Evolutionary conservation across 2,888 invertebrate species (phyloP).

Genomic region (Netelia inedita): DNA sequence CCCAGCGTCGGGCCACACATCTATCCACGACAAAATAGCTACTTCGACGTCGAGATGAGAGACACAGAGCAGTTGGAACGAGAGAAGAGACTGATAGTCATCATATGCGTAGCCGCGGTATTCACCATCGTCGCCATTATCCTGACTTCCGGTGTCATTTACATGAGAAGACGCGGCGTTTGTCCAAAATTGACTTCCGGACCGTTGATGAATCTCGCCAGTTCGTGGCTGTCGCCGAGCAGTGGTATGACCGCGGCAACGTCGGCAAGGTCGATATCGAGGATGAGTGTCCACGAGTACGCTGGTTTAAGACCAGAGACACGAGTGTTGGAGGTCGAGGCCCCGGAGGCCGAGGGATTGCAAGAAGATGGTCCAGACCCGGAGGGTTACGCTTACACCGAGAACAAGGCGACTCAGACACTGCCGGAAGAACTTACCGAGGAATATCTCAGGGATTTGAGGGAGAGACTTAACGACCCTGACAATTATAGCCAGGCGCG

Average conservation of each 20-base stretch:
- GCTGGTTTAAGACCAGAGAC: conserved; percentile 88
- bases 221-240: conserved; percentile 80
- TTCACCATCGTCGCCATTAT: conserved; percentile 80
- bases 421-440: conserved; percentile 91
- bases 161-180: conserved; percentile 82
- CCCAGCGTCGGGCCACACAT: conserved; percentile 83
- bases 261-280: conserved; percentile 88
- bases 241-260: conserved; percentile 85
- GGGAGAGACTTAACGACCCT: conserved; percentile 90
- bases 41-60: conserved; percentile 83
- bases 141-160: conserved; percentile 80
- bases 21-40: conserved; percentile 81
- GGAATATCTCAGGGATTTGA: conserved; percentile 89
- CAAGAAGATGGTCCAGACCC: conserved; percentile 82
- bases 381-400: conserved; percentile 82
- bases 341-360: conserved; percentile 71
- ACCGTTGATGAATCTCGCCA: conserved; percentile 77
- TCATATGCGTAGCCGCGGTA: conserved; percentile 81
- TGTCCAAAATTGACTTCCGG: conserved; percentile 82
- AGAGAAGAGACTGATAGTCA: conserved; percentile 82
- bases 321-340: conserved; percentile 86
- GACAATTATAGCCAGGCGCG: conserved; percentile 91
- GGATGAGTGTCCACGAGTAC: conserved; percentile 88
- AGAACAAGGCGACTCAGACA: conserved; percentile 90
- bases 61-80: conserved; percentile 82